phyloP scores from a whole-genome alignment of 1,140 invertebrate genomes.

The Aethina tumida region DNA sequence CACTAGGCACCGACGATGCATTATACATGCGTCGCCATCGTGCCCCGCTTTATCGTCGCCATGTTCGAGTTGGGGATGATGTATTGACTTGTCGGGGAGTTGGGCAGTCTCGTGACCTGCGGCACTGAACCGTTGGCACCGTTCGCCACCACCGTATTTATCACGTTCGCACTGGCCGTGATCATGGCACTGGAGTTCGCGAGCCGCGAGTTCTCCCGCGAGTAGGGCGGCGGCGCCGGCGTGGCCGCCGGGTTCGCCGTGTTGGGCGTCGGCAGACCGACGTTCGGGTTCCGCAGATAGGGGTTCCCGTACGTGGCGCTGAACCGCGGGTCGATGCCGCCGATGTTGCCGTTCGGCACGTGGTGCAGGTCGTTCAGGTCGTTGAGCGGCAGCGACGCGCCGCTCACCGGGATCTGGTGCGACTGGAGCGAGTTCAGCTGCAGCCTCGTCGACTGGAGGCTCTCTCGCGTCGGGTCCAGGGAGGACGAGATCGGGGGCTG shows the following conservation, averaged over 20 bases:
- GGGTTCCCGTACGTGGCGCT: constrained; percentile 80
- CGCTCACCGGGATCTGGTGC: constrained; percentile 28
- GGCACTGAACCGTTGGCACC: constrained; percentile 40
- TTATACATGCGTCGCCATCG: constrained; percentile 52
- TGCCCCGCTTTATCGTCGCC: constrained; percentile 45
- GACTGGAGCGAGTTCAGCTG: constrained; percentile 36
- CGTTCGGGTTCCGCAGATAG: constrained; percentile 56
- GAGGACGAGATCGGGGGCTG: constrained; percentile 34
- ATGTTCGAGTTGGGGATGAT: constrained; percentile 36
- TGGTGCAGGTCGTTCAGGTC: constrained; percentile 34
- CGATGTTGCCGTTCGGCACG: constrained; percentile 38
- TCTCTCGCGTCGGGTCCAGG: constrained; percentile 41
- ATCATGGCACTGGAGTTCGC: constrained; percentile 27
- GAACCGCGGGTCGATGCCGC: constrained; percentile 71
- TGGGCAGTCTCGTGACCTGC: constrained; percentile 38
- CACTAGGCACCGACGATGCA: constrained; percentile 13
- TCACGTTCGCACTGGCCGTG: constrained; percentile 31
- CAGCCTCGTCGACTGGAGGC: constrained; percentile 36
- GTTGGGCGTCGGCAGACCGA: constrained; percentile 40
- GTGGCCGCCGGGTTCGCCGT: constrained; percentile 67
- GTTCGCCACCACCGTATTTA: constrained; percentile 30
- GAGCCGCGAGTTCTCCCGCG: constrained; percentile 30
- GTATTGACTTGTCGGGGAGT: constrained; percentile 42
- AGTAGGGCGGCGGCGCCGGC: constrained; percentile 65
- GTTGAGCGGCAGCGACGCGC: constrained; percentile 26